phyloP scores from a whole-genome alignment of 2,113 vertebrate genomes.

The Channa maculata region DNA sequence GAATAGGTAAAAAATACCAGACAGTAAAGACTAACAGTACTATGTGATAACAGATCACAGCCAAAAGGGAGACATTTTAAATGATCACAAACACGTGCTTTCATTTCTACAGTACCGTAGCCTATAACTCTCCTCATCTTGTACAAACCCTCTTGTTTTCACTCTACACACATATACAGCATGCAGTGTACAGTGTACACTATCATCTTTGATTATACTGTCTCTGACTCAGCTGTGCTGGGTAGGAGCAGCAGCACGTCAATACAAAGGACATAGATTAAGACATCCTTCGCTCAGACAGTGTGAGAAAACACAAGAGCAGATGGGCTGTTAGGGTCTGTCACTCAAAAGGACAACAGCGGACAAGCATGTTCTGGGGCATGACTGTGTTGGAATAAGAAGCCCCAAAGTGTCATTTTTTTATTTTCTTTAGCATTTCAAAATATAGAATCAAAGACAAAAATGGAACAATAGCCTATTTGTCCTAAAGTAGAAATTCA shows the following conservation, averaged over 20 bases:
- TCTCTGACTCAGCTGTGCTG: conserved; percentile 38
- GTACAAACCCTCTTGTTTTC: neutral
- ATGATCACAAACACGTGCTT: conserved; percentile 10
- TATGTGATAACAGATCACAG: conserved; percentile 14
- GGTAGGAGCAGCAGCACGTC: conserved; percentile 52
- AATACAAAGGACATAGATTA: conserved; percentile 55
- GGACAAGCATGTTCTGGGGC: conserved; percentile 1
- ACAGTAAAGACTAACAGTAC: neutral
- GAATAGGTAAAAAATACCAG: conserved; percentile 1
- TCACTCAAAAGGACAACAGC: conserved; percentile 37
- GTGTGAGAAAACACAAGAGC: conserved; percentile 27
- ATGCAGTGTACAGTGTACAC: conserved; percentile 4
- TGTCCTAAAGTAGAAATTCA: conserved; percentile 4
- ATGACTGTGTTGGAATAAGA: conserved; percentile 7
- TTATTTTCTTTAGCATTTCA: neutral
- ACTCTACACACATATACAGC: conserved; percentile 24
- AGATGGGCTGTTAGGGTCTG: conserved; percentile 25
- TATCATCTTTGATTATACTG: conserved; percentile 35
- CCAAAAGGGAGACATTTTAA: neutral
- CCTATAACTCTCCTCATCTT: neutral
- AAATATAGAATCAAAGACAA: neutral
- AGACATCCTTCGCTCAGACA: conserved; percentile 58
- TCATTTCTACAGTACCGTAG: neutral
- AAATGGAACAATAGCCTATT: neutral
- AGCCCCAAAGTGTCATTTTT: conserved; percentile 7